phyloP scores from a whole-genome alignment of 1,140 invertebrate genomes.

The Steinernema khuongi region DNA sequence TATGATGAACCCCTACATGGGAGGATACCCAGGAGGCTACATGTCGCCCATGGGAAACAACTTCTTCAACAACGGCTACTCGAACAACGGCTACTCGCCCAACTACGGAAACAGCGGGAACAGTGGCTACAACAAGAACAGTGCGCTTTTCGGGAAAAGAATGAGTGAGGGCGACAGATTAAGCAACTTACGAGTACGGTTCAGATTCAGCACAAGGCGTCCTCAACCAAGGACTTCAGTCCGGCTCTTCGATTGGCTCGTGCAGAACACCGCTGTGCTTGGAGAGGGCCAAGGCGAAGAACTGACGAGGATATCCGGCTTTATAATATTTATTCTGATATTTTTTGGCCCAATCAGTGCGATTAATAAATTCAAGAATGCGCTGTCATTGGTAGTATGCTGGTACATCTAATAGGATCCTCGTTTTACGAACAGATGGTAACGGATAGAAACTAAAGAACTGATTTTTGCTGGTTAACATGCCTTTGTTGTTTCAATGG shows the following conservation, averaged over 20 bases:
- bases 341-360: too few relatives aligned
- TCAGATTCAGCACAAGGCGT: background rate
- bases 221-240: background rate
- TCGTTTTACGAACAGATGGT: too few relatives aligned
- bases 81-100: too few relatives aligned
- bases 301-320: too few relatives aligned
- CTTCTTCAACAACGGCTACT: background rate
- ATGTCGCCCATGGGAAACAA: background rate
- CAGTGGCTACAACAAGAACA: background rate
- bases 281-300: background rate
- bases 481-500: too few relatives aligned
- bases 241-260: background rate
- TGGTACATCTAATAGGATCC: too few relatives aligned
- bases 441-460: too few relatives aligned
- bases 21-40: background rate
- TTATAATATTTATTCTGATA: too few relatives aligned
- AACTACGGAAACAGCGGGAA: background rate
- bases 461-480: too few relatives aligned
- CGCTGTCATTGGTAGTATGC: too few relatives aligned
- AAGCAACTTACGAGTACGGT: background rate
- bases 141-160: background rate
- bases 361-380: too few relatives aligned
- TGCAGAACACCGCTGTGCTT: background rate
- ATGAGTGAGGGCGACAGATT: background rate
- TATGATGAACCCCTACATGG: conserved; percentile 6